Evolutionary conservation across 2,797 vertebrate species (phyloP), one percentile per base, ranked within the genome.

Genomic region (Bradypodion ventrale): DNA sequence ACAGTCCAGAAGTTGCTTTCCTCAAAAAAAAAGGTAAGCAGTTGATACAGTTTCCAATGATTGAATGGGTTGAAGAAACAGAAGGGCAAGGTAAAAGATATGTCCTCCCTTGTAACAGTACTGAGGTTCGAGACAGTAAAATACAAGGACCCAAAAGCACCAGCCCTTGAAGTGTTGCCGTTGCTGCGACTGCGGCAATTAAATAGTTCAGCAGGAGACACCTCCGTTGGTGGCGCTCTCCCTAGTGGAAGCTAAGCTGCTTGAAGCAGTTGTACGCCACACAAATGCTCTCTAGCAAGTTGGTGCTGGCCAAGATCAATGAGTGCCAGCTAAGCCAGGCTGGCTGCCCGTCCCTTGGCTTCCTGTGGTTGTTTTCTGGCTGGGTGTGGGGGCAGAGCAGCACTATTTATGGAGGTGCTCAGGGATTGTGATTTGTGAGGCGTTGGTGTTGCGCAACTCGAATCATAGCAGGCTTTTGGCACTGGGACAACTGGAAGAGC

Each of bases 361-460:
- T 95, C 94, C 95, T 95, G 93, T 89, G 90, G 90, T 93, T 94
- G 94, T 95, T 95, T 94, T 93, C 90, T 92, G 87, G 85, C 92
- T 75, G 92, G 90, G 93, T 78, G 91, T 90, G 94, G 92, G 37
- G 66, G 92, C 89, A 94, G 88, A 85, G 85, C 87, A 91, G 83
- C 92, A 89, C 95, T 97, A 97, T 97, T 97, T 96, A 95, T 96
- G 94, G 95, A 95, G 92, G 92, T 92, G 93, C 94, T 92, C 90
- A 83, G 93, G 91, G 92, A 63, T n/a, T 94, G 92, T 91, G 91
- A 96, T 94, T n/a, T 94, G 92, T 91, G 91, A 96, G 94, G 92
- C 92, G 62, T 62, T 87, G 65, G 89, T 59, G 89, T 95, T 94
- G 95, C 94, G 93, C 94, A 96, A 95, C 92, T 92, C 92, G 94